Base-by-base conservation (phyloP, 1,140 invertebrate species). In the Aleiodes sp. region DNA sequence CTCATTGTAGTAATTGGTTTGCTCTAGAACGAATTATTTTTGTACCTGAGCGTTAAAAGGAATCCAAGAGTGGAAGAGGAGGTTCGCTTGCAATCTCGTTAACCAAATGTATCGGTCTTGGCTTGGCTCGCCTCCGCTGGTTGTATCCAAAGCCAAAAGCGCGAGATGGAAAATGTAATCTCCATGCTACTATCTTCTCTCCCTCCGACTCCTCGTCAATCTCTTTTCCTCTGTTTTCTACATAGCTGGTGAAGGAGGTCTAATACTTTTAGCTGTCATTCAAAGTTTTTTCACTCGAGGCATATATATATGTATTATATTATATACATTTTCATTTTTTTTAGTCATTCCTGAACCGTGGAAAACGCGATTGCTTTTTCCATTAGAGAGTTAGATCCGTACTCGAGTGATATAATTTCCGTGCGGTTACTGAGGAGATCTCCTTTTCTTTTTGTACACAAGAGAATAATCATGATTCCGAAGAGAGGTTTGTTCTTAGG, bases 71-170 rank as follows among this genome's bases (percentile, higher is more conserved):
- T 46, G 14, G 14, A 21, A 52, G 28, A 56, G 26, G 16, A 46
- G 41, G 41, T 65, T 65, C 63, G 31, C 41, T 65, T 65, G 43
- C 41, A 65, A 65, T 65, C 41, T 65, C 63, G 63, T 65, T 65
- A 65, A 33, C 41, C 63, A 65, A 65, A 65, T 65, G 63, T 52
- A 65, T 65, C 46, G 46, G 64, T 66, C 65, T 67, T 24, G 33
- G 26, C 21, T 8, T 52, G 16, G 29, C 26, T 29, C 39, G 64
- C 14, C 21, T 8, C 26, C 10, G 29, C 26, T 29, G 26, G 64
- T 31, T 66, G 29, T 57, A 35, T 66, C 35, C 43, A 57, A 21
- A 19, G 16, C 19, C 16, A 31, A 33, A 26, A 7, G 19, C 57
- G 19, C 31, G 29, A 60, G 31, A 7, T 29, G 1, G 24, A 24